These are phyloP conservation scores for Trematocara nigrifrons DNA, from an alignment of 2,113 vertebrate species.

Conservation along the genomic window DNA sequence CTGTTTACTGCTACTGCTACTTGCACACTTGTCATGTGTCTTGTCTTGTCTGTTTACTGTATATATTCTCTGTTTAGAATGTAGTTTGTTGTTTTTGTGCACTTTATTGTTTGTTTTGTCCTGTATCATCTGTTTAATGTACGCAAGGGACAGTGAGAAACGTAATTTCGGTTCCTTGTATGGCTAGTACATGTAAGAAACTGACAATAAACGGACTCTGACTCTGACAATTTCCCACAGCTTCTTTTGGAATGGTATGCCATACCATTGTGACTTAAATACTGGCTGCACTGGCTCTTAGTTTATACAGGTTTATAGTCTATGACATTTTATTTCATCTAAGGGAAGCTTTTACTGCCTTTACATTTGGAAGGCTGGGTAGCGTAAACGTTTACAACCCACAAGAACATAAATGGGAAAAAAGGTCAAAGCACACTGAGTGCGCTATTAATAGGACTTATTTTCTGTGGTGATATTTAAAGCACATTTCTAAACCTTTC, in stretches of 20 bases:
- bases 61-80: too few relatives aligned
- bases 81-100: too few relatives aligned
- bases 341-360: neutral
- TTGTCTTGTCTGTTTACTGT: too few relatives aligned
- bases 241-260: neutral
- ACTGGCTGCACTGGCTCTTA: neutral
- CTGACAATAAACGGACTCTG: too few relatives aligned
- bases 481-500: neutral
- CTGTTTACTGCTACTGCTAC: too few relatives aligned
- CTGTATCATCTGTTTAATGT: too few relatives aligned
- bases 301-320: neutral
- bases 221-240: neutral
- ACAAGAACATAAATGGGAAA: neutral
- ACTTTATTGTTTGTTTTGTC: too few relatives aligned
- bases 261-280: neutral
- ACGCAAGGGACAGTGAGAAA: too few relatives aligned
- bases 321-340: neutral
- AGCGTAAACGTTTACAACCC: neutral
- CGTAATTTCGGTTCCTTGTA: too few relatives aligned
- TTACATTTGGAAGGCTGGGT: neutral
- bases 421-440: neutral
- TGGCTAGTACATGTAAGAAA: too few relatives aligned
- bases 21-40: too few relatives aligned
- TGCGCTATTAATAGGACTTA: neutral
- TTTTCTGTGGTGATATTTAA: neutral